Conservation (phyloP, 2,797 vertebrate species). For the Miichthys miiuy region DNA sequence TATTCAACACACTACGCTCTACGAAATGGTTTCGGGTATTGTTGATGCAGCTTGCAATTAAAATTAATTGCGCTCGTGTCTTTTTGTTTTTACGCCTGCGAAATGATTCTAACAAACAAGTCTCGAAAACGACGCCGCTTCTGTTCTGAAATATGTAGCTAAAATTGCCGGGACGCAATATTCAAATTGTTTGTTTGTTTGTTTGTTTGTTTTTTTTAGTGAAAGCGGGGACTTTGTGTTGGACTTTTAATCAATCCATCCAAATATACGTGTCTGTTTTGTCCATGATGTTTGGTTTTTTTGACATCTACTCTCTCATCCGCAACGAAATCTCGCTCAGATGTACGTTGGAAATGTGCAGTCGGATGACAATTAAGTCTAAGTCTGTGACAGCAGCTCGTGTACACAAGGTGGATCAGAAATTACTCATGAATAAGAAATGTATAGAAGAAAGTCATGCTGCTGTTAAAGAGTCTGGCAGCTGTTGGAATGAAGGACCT, state of each 20-base stretch:
- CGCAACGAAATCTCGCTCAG: too few species aligned
- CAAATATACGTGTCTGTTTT: neutral
- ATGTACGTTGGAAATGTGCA: too few species aligned
- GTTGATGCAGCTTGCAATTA: conserved; percentile 45
- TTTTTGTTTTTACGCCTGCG: conserved; percentile 28
- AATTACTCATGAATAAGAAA: too few species aligned
- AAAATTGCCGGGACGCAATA: neutral
- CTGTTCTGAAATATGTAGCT: conserved; percentile 13
- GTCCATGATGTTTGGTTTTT: neutral
- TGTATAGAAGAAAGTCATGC: too few species aligned
- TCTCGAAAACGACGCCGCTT: conserved; percentile 10
- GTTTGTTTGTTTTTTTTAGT: neutral
- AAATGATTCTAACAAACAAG: conserved; percentile 25
- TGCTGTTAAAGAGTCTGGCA: too few species aligned
- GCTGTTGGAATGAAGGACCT: too few species aligned
- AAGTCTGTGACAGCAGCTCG: too few species aligned
- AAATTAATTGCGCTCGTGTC: conserved; percentile 31
- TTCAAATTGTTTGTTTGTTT: neutral
- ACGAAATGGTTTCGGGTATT: conserved; percentile 21
- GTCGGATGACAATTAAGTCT: too few species aligned
- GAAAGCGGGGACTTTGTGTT: conserved; percentile 2
- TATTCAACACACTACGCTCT: conserved; percentile 18
- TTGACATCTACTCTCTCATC: neutral
- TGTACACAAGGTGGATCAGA: too few species aligned
- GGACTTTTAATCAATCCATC: neutral